Base-by-base conservation (phyloP, 2,113 vertebrate genomes). In the Eurypyga helias region DNA sequence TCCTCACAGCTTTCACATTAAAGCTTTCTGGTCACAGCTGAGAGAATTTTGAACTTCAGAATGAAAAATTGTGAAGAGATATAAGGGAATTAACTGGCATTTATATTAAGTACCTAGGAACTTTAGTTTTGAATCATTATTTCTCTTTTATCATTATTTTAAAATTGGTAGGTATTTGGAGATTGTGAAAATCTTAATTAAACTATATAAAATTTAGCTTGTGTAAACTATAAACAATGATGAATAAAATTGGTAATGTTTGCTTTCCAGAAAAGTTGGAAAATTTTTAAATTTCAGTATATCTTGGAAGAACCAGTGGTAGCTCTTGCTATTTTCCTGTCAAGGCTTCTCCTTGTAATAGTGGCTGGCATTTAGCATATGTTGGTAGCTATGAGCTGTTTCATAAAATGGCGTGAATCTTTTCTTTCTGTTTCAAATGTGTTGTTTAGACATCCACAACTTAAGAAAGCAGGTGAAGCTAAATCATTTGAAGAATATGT, bases 11-110 rank as follows among this genome's bases (percentile, higher is more conserved):
- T 83, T 91, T 69, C 49, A 61, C 1, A 2, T 51, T 64, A 72
- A 73, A 80, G 54, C 31, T 80, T 87, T 88, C 66, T 81, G 64
- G 28, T 86, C 36, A 15, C 41, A 80, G n/a, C 1, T 97, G 45
- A 19, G 71, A 83, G 45, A 90, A 9, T 57, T 93, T 89, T 85
- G 70, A 85, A 90, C 54, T 67, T 86, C 51, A 81, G 96, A 89
- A 81, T 28, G 12, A 67, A 91, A 84, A 87, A 55, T 23, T 67
- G 58, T 52, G 17, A 61, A 43, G 29, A 78, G 18, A 70, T 41
- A 51, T 72, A 60, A 48, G 26, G 18, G 25, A 80, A 84, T 65
- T 86, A 88, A 66, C 65, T 54, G 28, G 15, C 43, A 71, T 75
- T 84, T 93, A 10, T 89, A 61, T 55, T 73, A 73, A 83, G 72